Evolutionary conservation across 2,888 invertebrate species (phyloP).

Genomic region (Andrena praecox): DNA sequence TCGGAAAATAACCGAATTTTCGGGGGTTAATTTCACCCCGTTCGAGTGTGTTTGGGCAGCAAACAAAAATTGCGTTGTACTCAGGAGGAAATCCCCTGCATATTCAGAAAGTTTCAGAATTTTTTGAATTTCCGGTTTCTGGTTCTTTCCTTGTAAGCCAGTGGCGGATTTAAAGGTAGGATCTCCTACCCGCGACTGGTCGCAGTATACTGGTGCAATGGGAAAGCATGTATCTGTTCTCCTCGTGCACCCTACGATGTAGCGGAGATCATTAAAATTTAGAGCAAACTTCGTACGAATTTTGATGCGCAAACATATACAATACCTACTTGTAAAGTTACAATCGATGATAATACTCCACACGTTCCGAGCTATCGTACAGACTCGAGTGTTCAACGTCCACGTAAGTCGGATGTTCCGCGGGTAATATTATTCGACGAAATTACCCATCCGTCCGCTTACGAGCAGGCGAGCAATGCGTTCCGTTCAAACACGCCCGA

Average conservation of each 20-base stretch:
- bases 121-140: too few species aligned
- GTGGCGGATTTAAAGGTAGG: too few species aligned
- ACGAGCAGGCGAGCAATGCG: conserved; percentile 53
- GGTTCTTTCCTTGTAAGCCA: too few species aligned
- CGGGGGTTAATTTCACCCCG: too few species aligned
- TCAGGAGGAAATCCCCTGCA: too few species aligned
- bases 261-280: not conserved
- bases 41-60: too few species aligned
- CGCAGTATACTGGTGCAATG: too few species aligned
- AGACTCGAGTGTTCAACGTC: conserved; percentile 20
- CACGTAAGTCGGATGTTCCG: conserved; percentile 39
- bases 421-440: conserved; percentile 18
- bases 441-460: conserved; percentile 41
- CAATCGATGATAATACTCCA: conserved; percentile 49
- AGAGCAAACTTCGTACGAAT: conserved; percentile 11
- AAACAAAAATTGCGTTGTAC: too few species aligned
- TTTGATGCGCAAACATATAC: conserved; percentile 24
- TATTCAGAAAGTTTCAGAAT: too few species aligned
- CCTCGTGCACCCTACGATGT: not conserved
- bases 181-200: too few species aligned
- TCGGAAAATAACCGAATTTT: too few species aligned
- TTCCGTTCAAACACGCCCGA: conserved; percentile 45
- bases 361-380: conserved; percentile 16
- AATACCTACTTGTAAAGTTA: conserved; percentile 63
- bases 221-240: too few species aligned